Evolutionary conservation across 2,888 invertebrate species (phyloP), one percentile per base, ranked within the genome.

Genomic region (Plusia festucae): DNA sequence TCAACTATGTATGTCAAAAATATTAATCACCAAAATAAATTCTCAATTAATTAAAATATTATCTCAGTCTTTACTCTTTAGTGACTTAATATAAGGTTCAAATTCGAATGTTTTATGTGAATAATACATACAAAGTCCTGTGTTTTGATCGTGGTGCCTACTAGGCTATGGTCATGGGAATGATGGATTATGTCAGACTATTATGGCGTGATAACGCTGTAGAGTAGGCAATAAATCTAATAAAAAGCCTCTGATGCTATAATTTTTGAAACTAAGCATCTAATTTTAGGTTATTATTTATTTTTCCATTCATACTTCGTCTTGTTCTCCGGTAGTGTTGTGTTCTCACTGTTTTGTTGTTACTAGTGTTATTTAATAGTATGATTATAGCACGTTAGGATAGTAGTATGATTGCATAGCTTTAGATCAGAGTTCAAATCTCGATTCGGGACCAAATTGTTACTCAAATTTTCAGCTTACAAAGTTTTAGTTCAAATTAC

Each of bases 141-240:
- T 61, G 58, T 46, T 53, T 22, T 9, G 1, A 16, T 22, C 6
- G 30, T 44, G 32, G 18, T 62, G 58, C 57, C 55, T 58, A 65
- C 60, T 30, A 54, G 4, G 51, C 34, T 60, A 53, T 40, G 76
- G 73, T 70, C 75, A 81, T 83, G 81, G 75, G 81, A 83, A 83
- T 82, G 79, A 82, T 76, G 76, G 73, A 82, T 81, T 79, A 80
- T 72, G 65, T 68, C 69, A 60, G 51, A 72, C 70, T 60, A 68
- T 85, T 85, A 84, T 81, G 70, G 76, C 66, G 80, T 82, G 80
- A 81, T 83, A 84, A 85, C 84, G 76, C 73, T 71, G 73, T 60
- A 81, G 78, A 86, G 86, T 83, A 73, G 78, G 22, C 62, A 65
- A 73, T 88, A 85, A 87, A 87, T 87, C 74, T 76, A 65, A 73